These are phyloP conservation scores for Pseudomyrmex pallidus DNA, from an alignment of 1,140 invertebrate species.

Conservation along the genomic window DNA sequence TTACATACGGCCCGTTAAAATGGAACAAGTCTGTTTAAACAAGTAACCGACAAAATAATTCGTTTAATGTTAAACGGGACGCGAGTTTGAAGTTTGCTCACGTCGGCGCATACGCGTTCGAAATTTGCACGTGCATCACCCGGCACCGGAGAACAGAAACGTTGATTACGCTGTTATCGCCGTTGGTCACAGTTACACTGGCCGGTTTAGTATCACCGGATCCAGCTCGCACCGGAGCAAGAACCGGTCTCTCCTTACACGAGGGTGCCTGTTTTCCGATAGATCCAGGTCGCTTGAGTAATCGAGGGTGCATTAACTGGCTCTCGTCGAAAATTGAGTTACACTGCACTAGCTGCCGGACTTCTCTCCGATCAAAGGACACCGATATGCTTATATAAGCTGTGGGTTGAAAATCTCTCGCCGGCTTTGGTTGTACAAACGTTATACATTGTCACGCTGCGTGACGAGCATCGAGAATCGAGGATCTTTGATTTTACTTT, in stretches of 20 bases:
- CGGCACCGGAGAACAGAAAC: conserved; percentile 1
- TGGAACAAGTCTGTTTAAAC: not conserved
- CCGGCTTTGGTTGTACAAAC: conserved; percentile 1
- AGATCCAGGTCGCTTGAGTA: conserved; percentile 71
- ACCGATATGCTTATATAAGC: conserved; percentile 65
- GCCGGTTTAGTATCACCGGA: conserved; percentile 10
- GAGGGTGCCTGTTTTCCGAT: conserved; percentile 60
- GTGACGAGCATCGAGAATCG: not conserved
- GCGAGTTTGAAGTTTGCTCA: conserved; percentile 19
- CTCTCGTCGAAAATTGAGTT: conserved; percentile 72
- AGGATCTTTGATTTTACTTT: conserved; percentile 15
- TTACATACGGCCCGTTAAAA: not conserved
- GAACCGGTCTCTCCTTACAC: conserved; percentile 64
- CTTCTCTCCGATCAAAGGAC: conserved; percentile 61
- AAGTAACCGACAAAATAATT: not conserved
- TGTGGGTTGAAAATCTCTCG: conserved; percentile 63
- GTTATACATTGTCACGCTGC: not conserved
- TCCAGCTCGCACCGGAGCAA: conserved; percentile 26
- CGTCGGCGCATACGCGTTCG: not conserved
- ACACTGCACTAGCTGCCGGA: conserved; percentile 44
- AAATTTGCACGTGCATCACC: conserved; percentile 37
- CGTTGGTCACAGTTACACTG: conserved; percentile 14
- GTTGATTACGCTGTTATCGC: conserved; percentile 48
- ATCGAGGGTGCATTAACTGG: conserved; percentile 70
- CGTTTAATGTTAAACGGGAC: conserved; percentile 33